These are phyloP conservation scores for Physella acuta DNA, from an alignment of 1,140 invertebrate genomes.

Conservation along the genomic window DNA sequence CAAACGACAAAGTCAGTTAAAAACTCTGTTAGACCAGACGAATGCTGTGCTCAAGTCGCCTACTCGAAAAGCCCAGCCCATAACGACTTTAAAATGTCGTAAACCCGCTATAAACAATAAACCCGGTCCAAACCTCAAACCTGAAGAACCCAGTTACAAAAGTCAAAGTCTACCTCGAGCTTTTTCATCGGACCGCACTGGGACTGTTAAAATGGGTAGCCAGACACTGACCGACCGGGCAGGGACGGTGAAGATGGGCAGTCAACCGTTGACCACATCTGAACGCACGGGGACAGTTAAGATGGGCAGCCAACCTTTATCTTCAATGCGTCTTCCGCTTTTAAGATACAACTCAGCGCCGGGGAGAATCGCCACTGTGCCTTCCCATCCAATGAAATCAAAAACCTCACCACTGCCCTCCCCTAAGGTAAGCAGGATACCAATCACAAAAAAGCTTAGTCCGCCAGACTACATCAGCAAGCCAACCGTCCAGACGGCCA, in stretches of 20 bases:
- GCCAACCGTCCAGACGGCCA: neutral
- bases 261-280: slow-evolving; percentile 27
- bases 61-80: slow-evolving; percentile 48
- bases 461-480: neutral
- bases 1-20: slow-evolving; percentile 39
- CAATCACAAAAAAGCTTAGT: slow-evolving; percentile 23
- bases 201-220: slow-evolving; percentile 34
- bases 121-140: neutral
- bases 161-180: slow-evolving; percentile 39
- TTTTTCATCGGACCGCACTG: slow-evolving; percentile 22
- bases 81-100: slow-evolving; percentile 50
- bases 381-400: slow-evolving; percentile 37
- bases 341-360: slow-evolving; percentile 49
- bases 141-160: slow-evolving; percentile 27
- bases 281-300: slow-evolving; percentile 27
- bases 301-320: slow-evolving; percentile 35
- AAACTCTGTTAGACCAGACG: slow-evolving; percentile 38
- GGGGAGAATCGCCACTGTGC: slow-evolving; percentile 50
- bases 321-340: slow-evolving; percentile 34
- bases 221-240: slow-evolving; percentile 24
- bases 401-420: slow-evolving; percentile 7
- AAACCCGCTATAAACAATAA: slow-evolving; percentile 26
- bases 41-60: slow-evolving; percentile 33
- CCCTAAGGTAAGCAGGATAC: slow-evolving; percentile 24
- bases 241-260: slow-evolving; percentile 35